These are phyloP conservation scores for Luscinia luscinia DNA, from an alignment of 2,797 vertebrate genomes.

Conservation along the genomic window DNA sequence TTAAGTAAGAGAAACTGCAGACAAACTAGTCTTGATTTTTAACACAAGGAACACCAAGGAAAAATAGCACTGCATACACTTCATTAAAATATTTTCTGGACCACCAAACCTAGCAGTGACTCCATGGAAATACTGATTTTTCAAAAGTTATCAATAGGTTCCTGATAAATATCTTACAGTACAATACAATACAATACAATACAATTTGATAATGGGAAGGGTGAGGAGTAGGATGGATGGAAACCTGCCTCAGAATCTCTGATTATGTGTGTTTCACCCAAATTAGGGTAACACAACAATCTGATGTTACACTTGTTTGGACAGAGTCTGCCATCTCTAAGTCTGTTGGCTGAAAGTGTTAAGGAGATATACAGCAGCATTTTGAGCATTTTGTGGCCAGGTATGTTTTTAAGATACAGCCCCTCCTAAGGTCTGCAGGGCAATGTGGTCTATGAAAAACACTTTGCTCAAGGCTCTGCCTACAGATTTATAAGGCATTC, in stretches of 20 bases:
- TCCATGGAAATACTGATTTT: background rate
- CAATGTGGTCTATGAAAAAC: background rate
- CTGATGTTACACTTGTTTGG: background rate
- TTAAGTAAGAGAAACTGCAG: background rate
- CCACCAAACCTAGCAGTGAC: background rate
- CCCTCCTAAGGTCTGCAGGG: background rate
- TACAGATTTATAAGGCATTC: background rate
- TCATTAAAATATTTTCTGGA: background rate
- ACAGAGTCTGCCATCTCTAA: background rate
- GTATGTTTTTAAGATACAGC: background rate
- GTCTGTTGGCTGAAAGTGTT: background rate
- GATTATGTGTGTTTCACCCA: background rate
- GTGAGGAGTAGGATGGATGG: background rate
- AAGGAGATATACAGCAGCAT: background rate
- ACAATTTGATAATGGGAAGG: background rate
- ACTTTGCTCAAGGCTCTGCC: background rate
- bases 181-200: no score
- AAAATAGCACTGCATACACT: background rate
- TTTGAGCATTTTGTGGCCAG: background rate
- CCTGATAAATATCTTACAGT: background rate
- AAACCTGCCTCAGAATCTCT: background rate
- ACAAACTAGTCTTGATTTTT: background rate
- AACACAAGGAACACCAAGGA: background rate
- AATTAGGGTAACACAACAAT: background rate
- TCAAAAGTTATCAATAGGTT: background rate